Percentiles rank a stretch among this genome's conserved stretches.
Conservation (phyloP, 2,113 vertebrate genomes). For the Scytalopus superciliaris region DNA sequence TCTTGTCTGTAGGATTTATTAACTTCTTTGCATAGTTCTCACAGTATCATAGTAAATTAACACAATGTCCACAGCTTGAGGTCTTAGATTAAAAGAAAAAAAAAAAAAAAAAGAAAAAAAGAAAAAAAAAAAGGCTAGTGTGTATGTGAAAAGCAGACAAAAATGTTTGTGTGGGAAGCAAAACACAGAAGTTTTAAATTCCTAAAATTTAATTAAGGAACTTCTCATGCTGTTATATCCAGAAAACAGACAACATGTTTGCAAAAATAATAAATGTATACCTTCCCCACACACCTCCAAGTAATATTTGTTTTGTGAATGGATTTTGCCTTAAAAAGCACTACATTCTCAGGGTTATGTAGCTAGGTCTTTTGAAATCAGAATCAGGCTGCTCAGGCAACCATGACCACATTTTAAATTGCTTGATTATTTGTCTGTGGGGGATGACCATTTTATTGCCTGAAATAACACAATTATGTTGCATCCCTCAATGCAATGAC, state of each 20-base stretch:
- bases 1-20: not conserved
- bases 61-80: not conserved
- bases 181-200: not conserved
- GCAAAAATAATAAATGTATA: not conserved
- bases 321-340: not conserved
- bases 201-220: not conserved
- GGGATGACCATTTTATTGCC: slow-evolving; percentile 65
- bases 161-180: not conserved
- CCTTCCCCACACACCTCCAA: not conserved
- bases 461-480: slow-evolving; percentile 65
- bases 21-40: not conserved
- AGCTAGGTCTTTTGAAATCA: slow-evolving; percentile 28
- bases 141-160: not conserved
- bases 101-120: not conserved
- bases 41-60: not conserved
- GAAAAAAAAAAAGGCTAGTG: too few species aligned
- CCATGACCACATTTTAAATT: slow-evolving; percentile 52
- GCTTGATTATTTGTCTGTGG: slow-evolving; percentile 65
- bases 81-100: not conserved
- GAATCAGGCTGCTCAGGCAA: slow-evolving; percentile 53
- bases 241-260: not conserved
- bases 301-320: slow-evolving; percentile 6
- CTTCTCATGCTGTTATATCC: not conserved
- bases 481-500: slow-evolving; percentile 41
- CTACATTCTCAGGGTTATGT: not conserved